Evolutionary conservation across 2,888 invertebrate genomes (phyloP), one percentile per base, ranked within the genome.

Genomic region (Rugalucina vietnamica): DNA sequence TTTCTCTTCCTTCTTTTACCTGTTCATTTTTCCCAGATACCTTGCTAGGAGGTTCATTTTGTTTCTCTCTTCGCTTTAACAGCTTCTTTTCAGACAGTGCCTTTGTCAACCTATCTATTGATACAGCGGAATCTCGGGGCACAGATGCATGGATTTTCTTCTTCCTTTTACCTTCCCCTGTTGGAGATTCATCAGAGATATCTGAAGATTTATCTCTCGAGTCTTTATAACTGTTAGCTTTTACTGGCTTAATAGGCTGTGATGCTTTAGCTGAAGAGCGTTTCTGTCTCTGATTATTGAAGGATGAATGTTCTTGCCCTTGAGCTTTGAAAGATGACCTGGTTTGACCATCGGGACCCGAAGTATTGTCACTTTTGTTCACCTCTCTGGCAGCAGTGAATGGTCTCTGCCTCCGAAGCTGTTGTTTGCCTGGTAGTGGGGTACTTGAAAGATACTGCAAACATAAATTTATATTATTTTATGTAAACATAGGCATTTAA

Each of bases 381-480:
- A 69, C 69, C 50, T 77, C 77, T 14, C 34, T 69, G 12, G 65
- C 43, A n/a, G 79, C 39, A 27, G 83, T 72, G 4, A 79, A n/a
- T 2, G 86, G 82, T 36, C 86, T 73, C 60, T 79, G 70, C 32
- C 86, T 77, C 37, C 79, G 83, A 50, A 82, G 65, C 79, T 86
- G 86, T 43, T 78, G 78, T 50, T 77, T 72, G 1, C 86, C 86
- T 36, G 86, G 86, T 49, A 83, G 82, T 49, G 86, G 86, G 24
- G 86, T 86, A 73, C 86, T 86, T 10, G 86, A 80, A 54, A 86
- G 75, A 76, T 83, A 86, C 86, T 86, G 72, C 49, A 75, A 75
- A 57, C 8, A 5, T 8, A 24, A 27, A 57, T 27, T 24, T 57
- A n/a, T n/a, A n/a, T n/a, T n/a, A n/a, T n/a, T n/a, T n/a, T n/a